Percentiles rank a stretch among this genome's conserved stretches.
Evolutionary conservation across 2,113 vertebrate species (phyloP).

Genomic region (Cavia porcellus): DNA sequence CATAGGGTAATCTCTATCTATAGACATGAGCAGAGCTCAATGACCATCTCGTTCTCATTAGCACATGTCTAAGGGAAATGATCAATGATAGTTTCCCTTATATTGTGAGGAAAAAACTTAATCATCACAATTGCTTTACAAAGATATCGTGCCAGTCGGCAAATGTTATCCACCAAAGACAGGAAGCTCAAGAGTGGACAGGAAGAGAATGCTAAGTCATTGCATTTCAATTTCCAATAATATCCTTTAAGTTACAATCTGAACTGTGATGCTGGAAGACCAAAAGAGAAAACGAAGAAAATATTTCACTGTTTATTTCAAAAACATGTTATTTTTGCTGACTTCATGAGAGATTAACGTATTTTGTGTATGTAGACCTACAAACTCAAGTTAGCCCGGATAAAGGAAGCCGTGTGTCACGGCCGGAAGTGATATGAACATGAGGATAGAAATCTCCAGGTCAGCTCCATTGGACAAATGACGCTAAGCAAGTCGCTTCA

Average conservation of each 20-base stretch:
- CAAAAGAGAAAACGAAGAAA: neutral
- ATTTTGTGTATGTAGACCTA: neutral
- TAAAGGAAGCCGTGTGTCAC: neutral
- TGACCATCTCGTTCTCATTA: neutral
- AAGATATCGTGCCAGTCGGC: conserved; percentile 1
- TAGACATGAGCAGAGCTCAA: conserved; percentile 2
- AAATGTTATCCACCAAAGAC: neutral
- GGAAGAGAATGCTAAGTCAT: neutral
- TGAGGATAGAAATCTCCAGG: neutral
- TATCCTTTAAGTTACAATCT: neutral
- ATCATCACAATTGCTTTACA: conserved; percentile 35
- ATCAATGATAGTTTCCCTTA: neutral
- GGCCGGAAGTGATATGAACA: neutral
- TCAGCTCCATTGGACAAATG: neutral
- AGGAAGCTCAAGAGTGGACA: neutral
- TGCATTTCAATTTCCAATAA: neutral
- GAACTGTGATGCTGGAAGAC: neutral
- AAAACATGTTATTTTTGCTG: neutral
- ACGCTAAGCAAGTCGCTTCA: conserved; percentile 32
- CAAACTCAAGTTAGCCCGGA: neutral
- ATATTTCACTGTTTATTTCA: neutral
- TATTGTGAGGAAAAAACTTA: neutral
- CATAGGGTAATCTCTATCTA: neutral
- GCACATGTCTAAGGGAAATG: neutral
- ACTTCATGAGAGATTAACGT: neutral